phyloP scores from a whole-genome alignment of 2,797 vertebrate species.

The Botia kubotai region DNA sequence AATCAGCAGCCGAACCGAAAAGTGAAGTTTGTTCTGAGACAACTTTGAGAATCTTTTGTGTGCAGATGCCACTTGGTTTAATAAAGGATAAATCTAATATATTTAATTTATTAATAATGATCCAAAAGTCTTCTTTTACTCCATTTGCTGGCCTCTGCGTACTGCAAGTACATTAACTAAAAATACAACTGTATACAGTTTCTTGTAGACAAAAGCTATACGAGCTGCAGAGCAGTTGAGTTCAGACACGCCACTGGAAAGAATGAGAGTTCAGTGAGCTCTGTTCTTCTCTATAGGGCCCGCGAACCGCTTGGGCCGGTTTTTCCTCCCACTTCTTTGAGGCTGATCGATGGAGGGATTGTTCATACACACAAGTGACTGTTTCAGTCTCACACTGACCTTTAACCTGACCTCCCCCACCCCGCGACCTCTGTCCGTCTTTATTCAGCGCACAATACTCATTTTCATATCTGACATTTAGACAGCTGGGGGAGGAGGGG shows the following conservation, averaged over 20 bases:
- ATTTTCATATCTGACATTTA: slow-evolving; percentile 62
- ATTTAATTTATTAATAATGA: background rate
- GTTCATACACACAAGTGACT: slow-evolving; percentile 57
- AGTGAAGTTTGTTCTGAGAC: too few species aligned
- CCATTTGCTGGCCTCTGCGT: background rate
- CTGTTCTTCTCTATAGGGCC: slow-evolving; percentile 38
- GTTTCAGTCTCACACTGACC: slow-evolving; percentile 57
- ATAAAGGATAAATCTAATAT: background rate
- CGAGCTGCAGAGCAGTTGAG: background rate
- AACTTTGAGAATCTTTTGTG: background rate
- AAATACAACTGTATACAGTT: background rate
- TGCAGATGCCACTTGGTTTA: background rate
- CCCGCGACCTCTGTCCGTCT: slow-evolving; percentile 10
- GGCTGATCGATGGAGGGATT: slow-evolving; percentile 58
- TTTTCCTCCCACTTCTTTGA: slow-evolving; percentile 40
- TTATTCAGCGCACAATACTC: slow-evolving; percentile 48
- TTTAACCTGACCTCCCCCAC: slow-evolving; percentile 48
- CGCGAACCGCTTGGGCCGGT: slow-evolving; percentile 28
- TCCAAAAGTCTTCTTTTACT: background rate
- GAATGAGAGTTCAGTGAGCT: slow-evolving; percentile 53
- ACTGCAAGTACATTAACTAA: background rate
- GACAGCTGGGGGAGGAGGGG: background rate
- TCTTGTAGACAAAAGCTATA: background rate
- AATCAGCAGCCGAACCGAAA: too few species aligned
- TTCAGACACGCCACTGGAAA: slow-evolving; percentile 41